A percentile compares a stretch with the other conserved stretches of the same genome.
Evolutionary conservation across 2,888 invertebrate species (phyloP).

Genomic region (Papilio protenor): DNA sequence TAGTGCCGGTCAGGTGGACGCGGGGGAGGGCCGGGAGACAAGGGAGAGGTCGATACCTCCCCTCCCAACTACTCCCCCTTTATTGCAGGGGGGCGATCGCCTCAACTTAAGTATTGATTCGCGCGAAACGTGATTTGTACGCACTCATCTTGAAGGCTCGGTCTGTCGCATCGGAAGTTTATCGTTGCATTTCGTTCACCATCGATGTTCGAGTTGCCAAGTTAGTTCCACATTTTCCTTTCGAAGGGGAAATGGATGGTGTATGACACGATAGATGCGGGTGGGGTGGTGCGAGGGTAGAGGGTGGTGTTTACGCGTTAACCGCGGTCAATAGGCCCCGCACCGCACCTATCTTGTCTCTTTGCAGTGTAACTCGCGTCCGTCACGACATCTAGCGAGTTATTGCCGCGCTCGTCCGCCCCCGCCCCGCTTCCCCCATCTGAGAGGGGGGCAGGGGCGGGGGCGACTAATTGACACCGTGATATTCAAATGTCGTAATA

Average conservation of each 20-base stretch:
- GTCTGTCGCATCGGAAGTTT: slow-evolving; percentile 38
- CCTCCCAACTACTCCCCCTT: slow-evolving; percentile 70
- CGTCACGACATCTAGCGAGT: slow-evolving; percentile 80
- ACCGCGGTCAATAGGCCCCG: slow-evolving; percentile 79
- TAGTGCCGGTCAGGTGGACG: slow-evolving; percentile 83
- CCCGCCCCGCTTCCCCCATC: not conserved
- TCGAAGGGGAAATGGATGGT: slow-evolving; percentile 51
- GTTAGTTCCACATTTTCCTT: not conserved
- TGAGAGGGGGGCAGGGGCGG: slow-evolving; percentile 53
- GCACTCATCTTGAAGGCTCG: slow-evolving; percentile 80
- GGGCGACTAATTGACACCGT: slow-evolving; percentile 70
- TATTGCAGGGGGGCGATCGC: slow-evolving; percentile 83
- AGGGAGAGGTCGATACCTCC: slow-evolving; percentile 67
- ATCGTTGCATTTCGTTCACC: slow-evolving; percentile 49
- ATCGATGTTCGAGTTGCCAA: slow-evolving; percentile 51
- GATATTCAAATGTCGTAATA: slow-evolving; percentile 66
- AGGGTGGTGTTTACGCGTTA: slow-evolving; percentile 78
- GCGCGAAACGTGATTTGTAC: slow-evolving; percentile 85
- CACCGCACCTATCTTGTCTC: slow-evolving; percentile 79
- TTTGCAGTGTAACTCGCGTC: slow-evolving; percentile 67
- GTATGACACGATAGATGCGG: slow-evolving; percentile 47
- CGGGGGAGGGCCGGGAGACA: slow-evolving; percentile 60
- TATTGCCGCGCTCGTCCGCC: slow-evolving; percentile 60
- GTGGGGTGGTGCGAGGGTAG: slow-evolving; percentile 50
- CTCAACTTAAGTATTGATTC: slow-evolving; percentile 85